Base-by-base conservation (phyloP, 2,888 invertebrate species). In the Bellardia pandia region DNA sequence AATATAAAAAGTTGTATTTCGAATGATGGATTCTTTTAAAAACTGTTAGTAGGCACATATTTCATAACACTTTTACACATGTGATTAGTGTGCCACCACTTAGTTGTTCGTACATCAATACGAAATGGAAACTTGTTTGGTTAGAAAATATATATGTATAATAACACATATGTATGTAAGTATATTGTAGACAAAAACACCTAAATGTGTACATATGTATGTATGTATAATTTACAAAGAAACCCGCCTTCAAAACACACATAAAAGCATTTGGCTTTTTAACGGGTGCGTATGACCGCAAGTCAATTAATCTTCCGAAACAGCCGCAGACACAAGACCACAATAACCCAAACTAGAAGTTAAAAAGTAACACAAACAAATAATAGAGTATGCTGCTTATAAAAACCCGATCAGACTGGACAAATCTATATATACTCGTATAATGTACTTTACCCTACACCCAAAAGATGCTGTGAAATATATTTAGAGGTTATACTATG, bases 251-350 rank as follows among this genome's bases (percentile, higher is more conserved):
- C 53, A 45, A 72, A 53, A 45, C 14, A 72, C 40, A 72, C 53
- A 56, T n/a, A 58, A 45, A 45, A 16, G 16, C 11, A 66, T 72
- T 64, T 79, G 68, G 42, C 68, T 75, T 85, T 79, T 77, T 62
- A 62, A 75, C 72, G 81, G 58, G 79, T 86, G 84, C 78, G 84
- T 84, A 84, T 62, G 80, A 81, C 84, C 86, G 72, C 68, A 81
- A 86, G 86, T 88, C 88, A 88, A 88, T 88, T 88, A 88, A 88
- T 88, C 86, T 84, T 78, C 56, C 53, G 48, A 81, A 88, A 84
- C 74, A 88, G 77, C 72, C 77, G 64, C 84, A 86, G 80, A 71
- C 75, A 33, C 14, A 53, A 60, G 72, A 74, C 66, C 72, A 80
- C 72, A 56, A 64, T 58, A 68, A 58, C 58, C 60, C 48, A 69